Evolutionary conservation across 1,140 invertebrate species (phyloP), one percentile per base, ranked within the genome.

Genomic region (Sipha flava): DNA sequence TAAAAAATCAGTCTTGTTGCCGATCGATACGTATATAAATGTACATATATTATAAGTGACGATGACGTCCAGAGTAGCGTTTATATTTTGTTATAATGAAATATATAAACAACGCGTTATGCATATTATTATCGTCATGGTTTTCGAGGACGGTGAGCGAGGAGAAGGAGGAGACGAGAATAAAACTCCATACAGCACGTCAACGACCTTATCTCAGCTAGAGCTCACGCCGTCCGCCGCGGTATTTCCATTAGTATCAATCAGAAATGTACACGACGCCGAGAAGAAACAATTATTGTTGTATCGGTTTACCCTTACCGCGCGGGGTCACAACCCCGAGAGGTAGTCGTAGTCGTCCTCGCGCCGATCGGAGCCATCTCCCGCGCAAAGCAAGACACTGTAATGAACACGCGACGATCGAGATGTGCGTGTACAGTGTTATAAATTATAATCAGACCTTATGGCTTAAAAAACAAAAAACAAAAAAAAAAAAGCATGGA

Each of bases 211-310:
- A 52, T 52, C 26, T 49, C 45, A 4, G 54, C 52, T 23, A 26
- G n/a, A 43, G 10, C 21, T 5, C n/a, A n/a, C 10, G 3, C 0
- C 37, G 40, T n/a, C 29, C 70, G 29, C 45, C 26, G 47, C n/a
- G 2, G 40, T 40, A 57, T 57, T n/a, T 57, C 34, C 72, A 77
- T 77, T 57, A 77, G 72, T 26, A 57, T 57, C 72, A 77, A 77
- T 57, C 72, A 57, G 34, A 40, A 57, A 21, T 26, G 40, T 18
- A n/a, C 40, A 10, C 59, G 9, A 34, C 9, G 23, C 10, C 3
- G 31, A 62, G 57, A 31, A 29, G 16, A 64, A 34, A 34, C 59
- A 31, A 34, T 66, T 37, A 40, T 40, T 64, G 21, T 34, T 29
- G 29, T 29, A 45, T 68, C 40, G 64, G 64, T 43, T 68, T 45